Percentiles rank a stretch among this genome's conserved stretches.
Conservation (phyloP, 2,888 invertebrate genomes). For the Diploptera punctata region DNA sequence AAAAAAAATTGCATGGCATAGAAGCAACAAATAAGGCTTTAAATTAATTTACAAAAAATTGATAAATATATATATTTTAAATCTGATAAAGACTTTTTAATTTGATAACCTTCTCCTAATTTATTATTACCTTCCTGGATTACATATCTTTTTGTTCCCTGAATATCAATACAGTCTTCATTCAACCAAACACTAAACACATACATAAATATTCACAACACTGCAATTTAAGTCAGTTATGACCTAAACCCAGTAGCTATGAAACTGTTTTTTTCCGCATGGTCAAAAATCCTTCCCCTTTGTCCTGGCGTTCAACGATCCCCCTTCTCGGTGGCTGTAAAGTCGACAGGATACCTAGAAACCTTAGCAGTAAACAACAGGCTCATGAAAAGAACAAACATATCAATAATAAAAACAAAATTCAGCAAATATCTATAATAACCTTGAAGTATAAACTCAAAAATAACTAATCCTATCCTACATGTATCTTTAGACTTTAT, state of each 20-base stretch:
- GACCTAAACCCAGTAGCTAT: slow-evolving; percentile 42
- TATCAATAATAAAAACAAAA: slow-evolving; percentile 36
- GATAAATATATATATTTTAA: no score
- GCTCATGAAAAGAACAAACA: slow-evolving; percentile 46
- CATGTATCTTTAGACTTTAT: slow-evolving; percentile 36
- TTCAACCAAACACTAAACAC: no score
- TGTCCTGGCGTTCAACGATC: slow-evolving; percentile 41
- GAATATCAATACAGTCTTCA: background rate
- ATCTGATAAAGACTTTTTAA: no score
- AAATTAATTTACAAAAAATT: no score
- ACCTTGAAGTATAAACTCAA: background rate
- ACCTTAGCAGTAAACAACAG: slow-evolving; percentile 45
- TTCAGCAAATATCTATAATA: background rate
- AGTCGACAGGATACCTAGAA: slow-evolving; percentile 44
- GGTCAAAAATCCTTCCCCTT: slow-evolving; percentile 46
- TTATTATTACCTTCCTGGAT: background rate
- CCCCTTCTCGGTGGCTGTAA: slow-evolving; percentile 43
- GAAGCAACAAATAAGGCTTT: no score
- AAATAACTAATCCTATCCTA: slow-evolving; percentile 17
- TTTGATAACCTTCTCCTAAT: no score
- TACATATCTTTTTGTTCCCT: background rate
- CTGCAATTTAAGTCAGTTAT: slow-evolving; percentile 1
- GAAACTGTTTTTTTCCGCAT: slow-evolving; percentile 43
- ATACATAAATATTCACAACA: no score
- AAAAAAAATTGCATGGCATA: no score